These are phyloP conservation scores for Lichenostomus cassidix DNA, from an alignment of 2,113 vertebrate species.

Conservation along the genomic window DNA sequence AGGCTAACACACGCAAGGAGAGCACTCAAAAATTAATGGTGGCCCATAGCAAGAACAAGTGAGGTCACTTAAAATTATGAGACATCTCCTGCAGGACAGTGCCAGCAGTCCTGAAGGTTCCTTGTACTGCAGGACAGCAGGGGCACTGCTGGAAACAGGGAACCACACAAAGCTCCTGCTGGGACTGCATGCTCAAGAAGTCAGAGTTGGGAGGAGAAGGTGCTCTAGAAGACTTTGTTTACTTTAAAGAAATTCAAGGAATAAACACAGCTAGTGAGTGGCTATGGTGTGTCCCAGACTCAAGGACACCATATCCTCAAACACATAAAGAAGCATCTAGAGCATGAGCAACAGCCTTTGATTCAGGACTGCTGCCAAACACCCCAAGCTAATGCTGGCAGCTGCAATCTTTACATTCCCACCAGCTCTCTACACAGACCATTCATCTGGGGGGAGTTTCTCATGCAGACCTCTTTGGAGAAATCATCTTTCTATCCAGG, in stretches of 20 bases:
- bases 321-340: background rate
- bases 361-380: background rate
- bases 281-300: background rate
- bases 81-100: background rate
- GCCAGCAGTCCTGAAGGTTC: background rate
- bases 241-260: background rate
- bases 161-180: background rate
- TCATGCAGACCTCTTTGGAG: background rate
- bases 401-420: background rate
- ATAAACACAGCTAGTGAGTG: background rate
- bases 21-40: background rate
- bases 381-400: background rate
- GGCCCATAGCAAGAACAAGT: background rate
- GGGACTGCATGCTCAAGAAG: background rate
- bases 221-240: background rate
- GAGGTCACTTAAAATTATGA: background rate
- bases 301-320: background rate
- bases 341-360: background rate
- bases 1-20: background rate
- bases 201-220: background rate
- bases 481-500: slow-evolving; percentile 20
- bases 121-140: fast-evolving
- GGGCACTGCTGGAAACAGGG: background rate
- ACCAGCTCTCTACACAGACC: background rate
- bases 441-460: background rate